Evolutionary conservation across 2,797 vertebrate species (phyloP).

Genomic region (Hippopotamyrus pictus): DNA sequence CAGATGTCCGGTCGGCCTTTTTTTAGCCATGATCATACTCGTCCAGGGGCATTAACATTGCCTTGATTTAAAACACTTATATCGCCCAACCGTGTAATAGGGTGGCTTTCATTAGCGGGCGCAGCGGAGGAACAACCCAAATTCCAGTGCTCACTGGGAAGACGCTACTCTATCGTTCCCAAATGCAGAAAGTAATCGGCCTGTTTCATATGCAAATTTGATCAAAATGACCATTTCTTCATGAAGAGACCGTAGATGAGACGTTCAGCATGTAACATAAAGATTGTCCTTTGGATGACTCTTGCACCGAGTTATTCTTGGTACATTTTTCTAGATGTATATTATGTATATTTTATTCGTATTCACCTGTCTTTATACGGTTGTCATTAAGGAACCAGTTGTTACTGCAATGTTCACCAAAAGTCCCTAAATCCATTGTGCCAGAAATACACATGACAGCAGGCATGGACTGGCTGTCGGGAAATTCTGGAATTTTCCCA

Average conservation of each 20-base stretch:
- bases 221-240: not conserved
- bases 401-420: not conserved
- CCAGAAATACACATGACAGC: not conserved
- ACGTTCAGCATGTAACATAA: not conserved
- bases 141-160: not conserved
- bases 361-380: not conserved
- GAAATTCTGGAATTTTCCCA: not conserved
- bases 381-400: not conserved
- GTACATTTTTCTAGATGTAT: not conserved
- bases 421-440: not conserved
- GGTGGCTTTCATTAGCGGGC: not conserved
- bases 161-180: not conserved
- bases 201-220: not conserved
- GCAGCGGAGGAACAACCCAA: not conserved
- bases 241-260: not conserved
- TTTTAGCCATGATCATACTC: not conserved
- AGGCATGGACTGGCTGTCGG: not conserved
- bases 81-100: not conserved
- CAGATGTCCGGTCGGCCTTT: not conserved
- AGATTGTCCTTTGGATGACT: not conserved
- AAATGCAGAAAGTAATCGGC: not conserved
- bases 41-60: not conserved
- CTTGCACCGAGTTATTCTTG: not conserved
- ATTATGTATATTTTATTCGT: not conserved
- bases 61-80: not conserved